phyloP scores from a whole-genome alignment of 2,888 invertebrate species.

The Tinea semifulvella region DNA sequence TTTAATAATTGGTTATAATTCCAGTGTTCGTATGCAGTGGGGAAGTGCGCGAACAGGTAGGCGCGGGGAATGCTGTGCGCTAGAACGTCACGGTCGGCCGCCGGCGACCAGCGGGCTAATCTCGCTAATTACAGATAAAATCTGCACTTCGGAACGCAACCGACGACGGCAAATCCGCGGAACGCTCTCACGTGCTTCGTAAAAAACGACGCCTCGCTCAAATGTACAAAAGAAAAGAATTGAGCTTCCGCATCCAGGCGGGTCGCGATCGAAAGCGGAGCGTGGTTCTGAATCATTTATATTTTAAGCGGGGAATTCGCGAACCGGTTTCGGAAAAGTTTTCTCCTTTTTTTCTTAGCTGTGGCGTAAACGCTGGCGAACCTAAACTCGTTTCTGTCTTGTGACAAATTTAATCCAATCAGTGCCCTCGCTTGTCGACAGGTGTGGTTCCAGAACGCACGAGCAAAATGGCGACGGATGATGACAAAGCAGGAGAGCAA shows the following conservation, averaged over 20 bases:
- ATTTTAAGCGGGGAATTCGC: slow-evolving; percentile 6
- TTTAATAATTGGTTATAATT: slow-evolving; percentile 19
- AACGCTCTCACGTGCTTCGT: slow-evolving; percentile 35
- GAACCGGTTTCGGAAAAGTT: slow-evolving; percentile 6
- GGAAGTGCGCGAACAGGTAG: slow-evolving; percentile 23
- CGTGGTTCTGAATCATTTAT: slow-evolving; percentile 7
- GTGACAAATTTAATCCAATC: slow-evolving; percentile 7
- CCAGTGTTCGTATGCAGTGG: slow-evolving; percentile 28
- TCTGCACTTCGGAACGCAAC: slow-evolving; percentile 37
- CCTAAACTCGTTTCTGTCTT: slow-evolving; percentile 4
- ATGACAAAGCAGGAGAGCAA: slow-evolving; percentile 83
- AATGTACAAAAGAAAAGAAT: slow-evolving; percentile 29
- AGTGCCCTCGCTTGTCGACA: slow-evolving; percentile 60
- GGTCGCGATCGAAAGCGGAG: slow-evolving; percentile 5
- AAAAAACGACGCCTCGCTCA: slow-evolving; percentile 27
- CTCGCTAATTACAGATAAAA: slow-evolving; percentile 50
- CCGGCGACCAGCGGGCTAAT: slow-evolving; percentile 28
- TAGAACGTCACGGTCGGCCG: slow-evolving; percentile 29
- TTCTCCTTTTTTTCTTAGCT: slow-evolving; percentile 4
- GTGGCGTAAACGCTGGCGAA: slow-evolving; percentile 9
- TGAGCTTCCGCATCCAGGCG: slow-evolving; percentile 32
- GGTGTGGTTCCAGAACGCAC: slow-evolving; percentile 96
- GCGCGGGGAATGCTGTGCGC: slow-evolving; percentile 19
- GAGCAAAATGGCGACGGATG: slow-evolving; percentile 93
- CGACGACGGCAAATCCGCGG: slow-evolving; percentile 33